Percentiles rank a stretch among this genome's conserved stretches.
These are phyloP conservation scores for Acrossocheilus wenchowensis DNA, from an alignment of 2,797 vertebrate species.

Conservation along the genomic window DNA sequence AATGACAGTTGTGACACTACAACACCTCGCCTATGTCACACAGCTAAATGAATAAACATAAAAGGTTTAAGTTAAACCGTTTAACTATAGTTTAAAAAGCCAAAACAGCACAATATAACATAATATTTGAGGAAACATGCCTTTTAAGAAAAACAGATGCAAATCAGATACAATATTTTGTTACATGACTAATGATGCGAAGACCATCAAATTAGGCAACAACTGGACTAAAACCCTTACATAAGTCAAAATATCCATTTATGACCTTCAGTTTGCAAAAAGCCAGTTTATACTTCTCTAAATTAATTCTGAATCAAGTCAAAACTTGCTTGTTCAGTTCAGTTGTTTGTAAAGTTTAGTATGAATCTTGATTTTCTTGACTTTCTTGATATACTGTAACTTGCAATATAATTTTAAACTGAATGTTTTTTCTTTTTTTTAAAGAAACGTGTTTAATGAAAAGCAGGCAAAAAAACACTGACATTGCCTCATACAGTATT, in stretches of 20 bases:
- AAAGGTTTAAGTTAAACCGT: neutral
- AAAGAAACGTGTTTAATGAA: neutral
- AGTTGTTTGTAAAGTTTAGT: neutral
- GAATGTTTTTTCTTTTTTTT: neutral
- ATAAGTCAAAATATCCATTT: neutral
- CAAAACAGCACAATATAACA: neutral
- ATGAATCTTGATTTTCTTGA: too few relatives aligned
- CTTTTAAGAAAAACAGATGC: neutral
- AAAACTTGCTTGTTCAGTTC: neutral
- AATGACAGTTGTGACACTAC: neutral
- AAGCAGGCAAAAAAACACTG: constrained; percentile 25
- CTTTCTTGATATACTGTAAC: neutral
- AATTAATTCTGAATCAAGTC: neutral
- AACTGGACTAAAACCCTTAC: neutral
- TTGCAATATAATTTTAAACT: neutral
- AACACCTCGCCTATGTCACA: neutral
- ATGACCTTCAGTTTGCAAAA: neutral
- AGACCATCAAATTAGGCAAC: neutral
- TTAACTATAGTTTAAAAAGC: neutral
- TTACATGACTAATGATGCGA: neutral
- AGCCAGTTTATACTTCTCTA: neutral
- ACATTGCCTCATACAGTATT: constrained; percentile 17
- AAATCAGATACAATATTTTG: neutral
- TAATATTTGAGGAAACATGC: neutral
- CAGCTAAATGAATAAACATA: neutral